Base-by-base conservation (phyloP, 2,888 invertebrate genomes). In the Hypena proboscidalis region DNA sequence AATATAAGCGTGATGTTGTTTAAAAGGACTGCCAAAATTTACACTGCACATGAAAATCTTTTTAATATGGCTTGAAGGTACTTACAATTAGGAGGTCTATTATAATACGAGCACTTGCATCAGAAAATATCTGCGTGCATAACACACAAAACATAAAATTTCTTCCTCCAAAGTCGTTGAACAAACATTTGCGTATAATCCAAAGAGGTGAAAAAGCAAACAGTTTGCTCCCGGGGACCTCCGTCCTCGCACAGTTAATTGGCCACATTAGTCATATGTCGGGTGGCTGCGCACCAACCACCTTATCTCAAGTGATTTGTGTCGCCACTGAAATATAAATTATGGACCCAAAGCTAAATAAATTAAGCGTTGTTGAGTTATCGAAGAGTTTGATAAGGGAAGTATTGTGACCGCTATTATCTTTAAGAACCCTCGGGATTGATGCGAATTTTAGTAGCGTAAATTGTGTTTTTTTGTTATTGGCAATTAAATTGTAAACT, bases 251-350 rank as follows among this genome's bases (percentile, higher is more conserved):
- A 69, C 57, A 73, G 82, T 81, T 88, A 88, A 88, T 87, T 85
- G 87, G 72, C 61, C 58, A 77, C 85, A 86, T 86, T 87, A 86
- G 82, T 88, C 84, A 87, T 79, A 78, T 65, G 69, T 65, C 69
- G 78, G 70, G 72, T 70, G 70, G 70, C 61, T 70, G 74, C 69
- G 63, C 67, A 68, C 62, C 65, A 59, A 67, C 67, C 67, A 62
- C 67, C 79, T 83, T 87, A 85, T 86, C 85, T 82, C 63, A 58
- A 59, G 76, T 86, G 84, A 86, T 86, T 86, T 85, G 85, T 83
- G 77, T 79, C 77, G 64, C 76, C 64, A 67, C 74, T 72, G 73
- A 80, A 83, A 80, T 82, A 79, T 80, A 82, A 78, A 80, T 77
- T 77, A 77, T 72, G 72, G 68, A 65, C 70, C 61, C 59, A 36